A percentile compares a stretch with the other conserved stretches of the same genome.
These are phyloP conservation scores for Ia io DNA, from an alignment of 2,113 vertebrate species.

Conservation along the genomic window DNA sequence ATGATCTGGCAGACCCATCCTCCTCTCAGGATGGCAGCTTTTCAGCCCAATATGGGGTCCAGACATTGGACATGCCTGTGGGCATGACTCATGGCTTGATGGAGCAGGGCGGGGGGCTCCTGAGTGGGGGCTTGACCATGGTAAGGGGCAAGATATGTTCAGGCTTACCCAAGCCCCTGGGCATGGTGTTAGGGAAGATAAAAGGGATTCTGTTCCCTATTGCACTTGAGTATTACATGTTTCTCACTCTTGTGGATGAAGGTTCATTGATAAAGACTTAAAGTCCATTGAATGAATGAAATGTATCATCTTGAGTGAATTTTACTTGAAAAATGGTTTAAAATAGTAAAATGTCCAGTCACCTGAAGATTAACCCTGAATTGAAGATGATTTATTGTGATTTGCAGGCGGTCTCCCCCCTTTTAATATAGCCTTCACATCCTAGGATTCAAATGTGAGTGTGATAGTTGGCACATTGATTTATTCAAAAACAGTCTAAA, in stretches of 20 bases:
- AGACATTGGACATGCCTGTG: conserved; percentile 89
- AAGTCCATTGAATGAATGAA: not conserved
- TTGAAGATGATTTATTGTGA: conserved; percentile 29
- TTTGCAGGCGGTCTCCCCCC: not conserved
- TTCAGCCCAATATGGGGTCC: conserved; percentile 84
- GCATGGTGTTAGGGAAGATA: conserved; percentile 78
- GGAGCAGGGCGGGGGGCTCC: conserved; percentile 85
- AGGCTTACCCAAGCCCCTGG: conserved; percentile 39
- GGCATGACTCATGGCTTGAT: conserved; percentile 87
- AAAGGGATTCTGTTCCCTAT: not conserved
- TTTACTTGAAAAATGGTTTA: conserved; percentile 45
- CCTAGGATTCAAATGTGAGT: conserved; percentile 17
- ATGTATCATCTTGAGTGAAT: conserved; percentile 12
- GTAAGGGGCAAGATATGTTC: conserved; percentile 66
- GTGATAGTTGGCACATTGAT: not conserved
- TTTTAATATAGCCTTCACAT: conserved; percentile 7
- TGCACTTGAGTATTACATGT: not conserved
- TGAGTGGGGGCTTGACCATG: conserved; percentile 81
- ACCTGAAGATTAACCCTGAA: conserved; percentile 11
- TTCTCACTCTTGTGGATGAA: conserved; percentile 21
- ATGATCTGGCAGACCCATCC: conserved; percentile 87
- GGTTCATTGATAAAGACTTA: conserved; percentile 14
- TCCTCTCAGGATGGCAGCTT: conserved; percentile 83
- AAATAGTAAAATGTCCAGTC: not conserved
- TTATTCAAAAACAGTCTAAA: conserved; percentile 20